Conservation (phyloP, 2,113 vertebrate species). For the Choloepus hoffmanni region DNA sequence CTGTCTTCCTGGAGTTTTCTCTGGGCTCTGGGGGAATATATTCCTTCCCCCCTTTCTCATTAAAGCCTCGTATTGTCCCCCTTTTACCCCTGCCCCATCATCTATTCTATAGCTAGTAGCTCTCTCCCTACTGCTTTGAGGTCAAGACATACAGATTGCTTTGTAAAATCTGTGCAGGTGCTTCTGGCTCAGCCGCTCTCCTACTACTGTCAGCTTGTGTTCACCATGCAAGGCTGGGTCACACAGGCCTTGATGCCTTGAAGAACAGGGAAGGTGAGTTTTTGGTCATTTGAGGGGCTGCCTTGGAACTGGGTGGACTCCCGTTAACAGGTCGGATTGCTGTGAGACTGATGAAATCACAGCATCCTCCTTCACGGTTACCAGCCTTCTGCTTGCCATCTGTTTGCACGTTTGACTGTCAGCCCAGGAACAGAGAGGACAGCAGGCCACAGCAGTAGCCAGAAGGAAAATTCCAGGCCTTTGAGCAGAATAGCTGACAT, state of each 20-base stretch:
- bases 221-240: not conserved
- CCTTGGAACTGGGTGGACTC: not conserved
- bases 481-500: not conserved
- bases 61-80: not conserved
- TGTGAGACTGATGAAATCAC: not conserved
- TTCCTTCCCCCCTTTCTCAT: not conserved
- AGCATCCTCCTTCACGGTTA: not conserved
- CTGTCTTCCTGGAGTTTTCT: not conserved
- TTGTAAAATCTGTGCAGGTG: not conserved
- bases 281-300: not conserved
- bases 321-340: not conserved
- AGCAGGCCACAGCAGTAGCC: not conserved
- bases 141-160: not conserved
- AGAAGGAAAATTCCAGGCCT: not conserved
- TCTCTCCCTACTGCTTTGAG: not conserved
- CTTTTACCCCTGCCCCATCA: not conserved
- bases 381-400: conserved; percentile 21
- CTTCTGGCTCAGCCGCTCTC: not conserved
- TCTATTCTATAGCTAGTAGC: not conserved
- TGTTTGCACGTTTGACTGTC: conserved; percentile 2
- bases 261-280: not conserved
- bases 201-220: fast-evolving
- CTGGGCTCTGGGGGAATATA: not conserved
- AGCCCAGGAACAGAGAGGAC: not conserved
- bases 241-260: not conserved